Percentiles rank a stretch among this genome's conserved stretches.
These are phyloP conservation scores for Eucera pruinosa DNA, from an alignment of 2,888 invertebrate genomes.

Conservation along the genomic window DNA sequence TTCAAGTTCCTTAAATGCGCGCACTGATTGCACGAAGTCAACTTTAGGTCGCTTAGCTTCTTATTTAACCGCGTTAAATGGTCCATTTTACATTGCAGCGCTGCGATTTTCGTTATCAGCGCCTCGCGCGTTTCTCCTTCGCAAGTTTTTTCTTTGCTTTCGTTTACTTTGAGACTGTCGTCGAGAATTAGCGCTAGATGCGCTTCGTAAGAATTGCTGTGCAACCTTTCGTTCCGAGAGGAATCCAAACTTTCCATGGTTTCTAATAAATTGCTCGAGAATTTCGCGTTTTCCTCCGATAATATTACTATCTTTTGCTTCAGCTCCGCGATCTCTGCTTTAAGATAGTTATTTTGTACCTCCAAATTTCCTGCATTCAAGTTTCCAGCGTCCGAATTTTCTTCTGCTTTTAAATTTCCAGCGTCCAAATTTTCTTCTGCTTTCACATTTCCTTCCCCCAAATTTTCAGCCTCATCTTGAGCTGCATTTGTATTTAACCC, in stretches of 20 bases:
- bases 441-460: too few species aligned
- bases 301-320: constrained; percentile 59
- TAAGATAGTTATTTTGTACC: constrained; percentile 63
- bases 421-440: too few species aligned
- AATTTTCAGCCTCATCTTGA: not conserved
- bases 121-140: constrained; percentile 42
- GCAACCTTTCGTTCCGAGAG: constrained; percentile 19
- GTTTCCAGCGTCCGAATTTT: too few species aligned
- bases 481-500: too few species aligned
- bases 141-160: constrained; percentile 18
- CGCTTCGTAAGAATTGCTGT: constrained; percentile 30
- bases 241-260: constrained; percentile 49
- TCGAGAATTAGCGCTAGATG: constrained; percentile 46
- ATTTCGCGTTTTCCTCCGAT: constrained; percentile 67
- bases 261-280: constrained; percentile 61
- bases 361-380: constrained; percentile 43
- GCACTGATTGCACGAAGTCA: constrained; percentile 74
- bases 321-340: constrained; percentile 67
- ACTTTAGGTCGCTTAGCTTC: constrained; percentile 75
- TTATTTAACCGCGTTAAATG: constrained; percentile 71
- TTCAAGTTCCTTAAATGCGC: constrained; percentile 71
- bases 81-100: constrained; percentile 68
- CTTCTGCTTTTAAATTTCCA: too few species aligned
- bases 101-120: constrained; percentile 49
- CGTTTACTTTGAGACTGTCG: not conserved